Evolutionary conservation across 2,888 invertebrate genomes (phyloP).

Genomic region (Saturnia pavonia): DNA sequence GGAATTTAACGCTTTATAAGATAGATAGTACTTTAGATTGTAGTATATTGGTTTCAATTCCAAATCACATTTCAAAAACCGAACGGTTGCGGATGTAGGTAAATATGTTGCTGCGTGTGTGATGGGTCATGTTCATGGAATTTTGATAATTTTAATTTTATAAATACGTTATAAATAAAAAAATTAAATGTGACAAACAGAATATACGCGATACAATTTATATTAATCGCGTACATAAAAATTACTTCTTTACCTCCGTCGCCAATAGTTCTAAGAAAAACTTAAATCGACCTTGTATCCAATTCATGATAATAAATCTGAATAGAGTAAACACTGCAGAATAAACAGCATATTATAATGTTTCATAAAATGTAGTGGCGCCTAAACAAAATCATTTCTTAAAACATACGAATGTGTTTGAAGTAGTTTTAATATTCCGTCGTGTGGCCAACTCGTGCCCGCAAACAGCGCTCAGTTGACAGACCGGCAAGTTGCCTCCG

Average conservation of each 20-base stretch:
- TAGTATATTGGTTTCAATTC: not conserved
- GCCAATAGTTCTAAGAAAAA: conserved; percentile 19
- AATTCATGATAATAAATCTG: conserved; percentile 24
- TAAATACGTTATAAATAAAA: too few relatives aligned
- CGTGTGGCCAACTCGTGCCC: conserved; percentile 23
- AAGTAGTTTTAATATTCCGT: conserved; percentile 26
- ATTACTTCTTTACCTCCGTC: conserved; percentile 18
- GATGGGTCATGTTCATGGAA: too few relatives aligned
- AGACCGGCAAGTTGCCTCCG: conserved; percentile 19
- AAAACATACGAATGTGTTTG: conserved; percentile 19
- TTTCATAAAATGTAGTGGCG: conserved; percentile 23
- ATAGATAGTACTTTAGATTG: not conserved
- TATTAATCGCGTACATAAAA: conserved; percentile 13
- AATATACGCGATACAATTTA: conserved; percentile 5
- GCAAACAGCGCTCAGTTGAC: conserved; percentile 23
- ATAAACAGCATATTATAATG: conserved; percentile 19
- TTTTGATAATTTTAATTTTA: too few relatives aligned
- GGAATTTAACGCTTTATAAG: not conserved
- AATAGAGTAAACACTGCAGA: conserved; percentile 23
- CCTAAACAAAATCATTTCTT: conserved; percentile 19
- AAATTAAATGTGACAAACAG: conserved; percentile 7
- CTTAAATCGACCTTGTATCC: conserved; percentile 22
- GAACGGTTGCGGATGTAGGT: not conserved
- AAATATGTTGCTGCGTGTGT: too few relatives aligned
- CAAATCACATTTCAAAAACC: not conserved